Conservation (phyloP, 1,140 invertebrate genomes). For the Papilio polyxenes region DNA sequence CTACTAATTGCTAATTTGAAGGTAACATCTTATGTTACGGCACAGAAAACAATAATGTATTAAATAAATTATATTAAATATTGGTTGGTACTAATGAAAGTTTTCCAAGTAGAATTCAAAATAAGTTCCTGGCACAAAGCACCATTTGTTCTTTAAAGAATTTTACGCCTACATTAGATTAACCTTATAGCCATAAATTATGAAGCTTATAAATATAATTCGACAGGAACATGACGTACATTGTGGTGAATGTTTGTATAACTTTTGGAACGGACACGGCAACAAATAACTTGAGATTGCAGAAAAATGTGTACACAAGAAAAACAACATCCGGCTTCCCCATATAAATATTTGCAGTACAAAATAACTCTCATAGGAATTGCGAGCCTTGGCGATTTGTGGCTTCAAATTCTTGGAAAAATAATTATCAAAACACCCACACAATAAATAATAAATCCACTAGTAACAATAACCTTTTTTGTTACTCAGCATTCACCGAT, state of each 20-base stretch:
- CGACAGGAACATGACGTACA: not conserved
- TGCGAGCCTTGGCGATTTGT: not conserved
- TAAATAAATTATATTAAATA: too few relatives aligned
- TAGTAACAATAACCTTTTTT: not conserved
- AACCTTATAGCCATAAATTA: not conserved
- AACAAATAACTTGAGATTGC: constrained; percentile 1
- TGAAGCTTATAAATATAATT: constrained; percentile 2
- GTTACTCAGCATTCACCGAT: too few relatives aligned
- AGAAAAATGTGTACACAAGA: constrained; percentile 18
- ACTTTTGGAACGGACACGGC: not conserved
- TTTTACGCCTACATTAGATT: not conserved
- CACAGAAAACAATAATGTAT: too few relatives aligned
- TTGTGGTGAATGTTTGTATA: constrained; percentile 10
- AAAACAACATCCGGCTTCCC: constrained; percentile 14
- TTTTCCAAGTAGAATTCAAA: too few relatives aligned
- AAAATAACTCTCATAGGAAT: constrained; percentile 10
- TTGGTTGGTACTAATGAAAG: too few relatives aligned
- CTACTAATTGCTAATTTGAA: too few relatives aligned
- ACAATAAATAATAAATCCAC: not conserved
- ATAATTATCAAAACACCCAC: not conserved
- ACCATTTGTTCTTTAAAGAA: not conserved
- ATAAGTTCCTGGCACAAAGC: too few relatives aligned
- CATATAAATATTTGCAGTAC: constrained; percentile 12
- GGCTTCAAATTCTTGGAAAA: not conserved
- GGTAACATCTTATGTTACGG: too few relatives aligned